Evolutionary conservation across 1,140 invertebrate species (phyloP).

Genomic region (Hypsibius dujardini): DNA sequence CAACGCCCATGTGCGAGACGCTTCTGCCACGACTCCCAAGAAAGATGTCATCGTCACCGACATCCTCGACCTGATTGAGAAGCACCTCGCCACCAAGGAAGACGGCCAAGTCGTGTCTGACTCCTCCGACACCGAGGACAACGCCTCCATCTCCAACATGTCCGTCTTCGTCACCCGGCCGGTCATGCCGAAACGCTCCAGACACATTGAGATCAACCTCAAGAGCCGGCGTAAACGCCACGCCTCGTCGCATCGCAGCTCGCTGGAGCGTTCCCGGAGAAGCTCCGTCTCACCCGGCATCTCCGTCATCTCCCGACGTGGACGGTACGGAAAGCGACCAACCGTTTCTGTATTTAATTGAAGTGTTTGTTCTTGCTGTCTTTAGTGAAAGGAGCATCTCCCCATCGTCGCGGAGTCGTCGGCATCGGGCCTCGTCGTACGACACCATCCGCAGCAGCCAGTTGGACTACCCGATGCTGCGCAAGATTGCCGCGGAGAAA

Average conservation of each 20-base stretch:
- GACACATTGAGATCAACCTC: background rate
- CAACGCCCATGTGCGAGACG: no score
- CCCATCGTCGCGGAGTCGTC: background rate
- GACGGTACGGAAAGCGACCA: no score
- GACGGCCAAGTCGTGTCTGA: constrained; percentile 1
- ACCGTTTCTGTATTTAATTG: no score
- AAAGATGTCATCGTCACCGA: background rate
- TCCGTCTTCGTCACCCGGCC: background rate
- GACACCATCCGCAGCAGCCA: constrained; percentile 1
- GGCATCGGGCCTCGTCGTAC: background rate
- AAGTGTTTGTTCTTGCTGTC: no score
- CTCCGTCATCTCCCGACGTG: background rate
- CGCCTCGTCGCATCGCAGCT: no score
- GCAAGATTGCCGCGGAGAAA: background rate
- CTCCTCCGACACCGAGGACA: background rate
- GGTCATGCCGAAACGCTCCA: background rate
- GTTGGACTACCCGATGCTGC: background rate
- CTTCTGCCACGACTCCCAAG: background rate
- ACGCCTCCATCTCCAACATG: constrained; percentile 11
- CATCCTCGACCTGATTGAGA: constrained; percentile 3
- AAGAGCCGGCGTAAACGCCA: background rate
- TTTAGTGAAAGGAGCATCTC: no score
- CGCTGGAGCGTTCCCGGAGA: no score
- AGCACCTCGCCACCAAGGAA: background rate
- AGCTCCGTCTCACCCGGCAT: background rate